Base-by-base conservation (phyloP, 2,797 vertebrate genomes). In the Pseudopleuronectes americanus region DNA sequence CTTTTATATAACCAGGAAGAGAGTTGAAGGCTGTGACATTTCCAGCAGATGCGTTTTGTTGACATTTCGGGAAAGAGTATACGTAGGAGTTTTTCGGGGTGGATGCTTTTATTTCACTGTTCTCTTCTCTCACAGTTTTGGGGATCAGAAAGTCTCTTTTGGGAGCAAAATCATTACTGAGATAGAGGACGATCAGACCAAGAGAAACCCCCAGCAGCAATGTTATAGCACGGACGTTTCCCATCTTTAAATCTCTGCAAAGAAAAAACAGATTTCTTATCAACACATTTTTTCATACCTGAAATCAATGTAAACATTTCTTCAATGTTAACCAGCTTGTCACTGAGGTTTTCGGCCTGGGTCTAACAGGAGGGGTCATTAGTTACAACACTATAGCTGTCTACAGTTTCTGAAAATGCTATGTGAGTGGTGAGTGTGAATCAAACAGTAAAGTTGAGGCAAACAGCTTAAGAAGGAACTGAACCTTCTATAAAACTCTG, bases 1-100 rank as follows among this genome's bases (percentile, higher is more conserved):
- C 77, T 62, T 94, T 66, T 4, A 96, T 87, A 3, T 81, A 48
- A 6, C 0, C 0, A 0, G 96, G 94, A 47, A 96, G 86, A 1
- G 52, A 3, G 0, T 19, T 48, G 4, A 97, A 96, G 38, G 66
- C 89, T 0, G 61, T 6, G 0, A 92, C 17, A 13, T 74, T 71
- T 41, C 73, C 61, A 2, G 71, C 87, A 0, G 92, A 92, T 4
- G 1, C 0, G 26, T 95, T 93, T 62, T 33, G 76, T 48, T 73
- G 8, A 48, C 95, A 96, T 31, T 0, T 22, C 8, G 41, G 48
- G 67, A 57, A 52, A 8, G 52, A n/a, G n/a, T 9, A 48, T 0
- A 13, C 16, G 1, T 45, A n/a, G 3, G 53, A 1, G 7, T 0
- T 28, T 2, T 10, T 36, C 17, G 1, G 57, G 22, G 0, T 4